Conservation (phyloP, 2,113 vertebrate species). For the Megaptera novaeangliae region DNA sequence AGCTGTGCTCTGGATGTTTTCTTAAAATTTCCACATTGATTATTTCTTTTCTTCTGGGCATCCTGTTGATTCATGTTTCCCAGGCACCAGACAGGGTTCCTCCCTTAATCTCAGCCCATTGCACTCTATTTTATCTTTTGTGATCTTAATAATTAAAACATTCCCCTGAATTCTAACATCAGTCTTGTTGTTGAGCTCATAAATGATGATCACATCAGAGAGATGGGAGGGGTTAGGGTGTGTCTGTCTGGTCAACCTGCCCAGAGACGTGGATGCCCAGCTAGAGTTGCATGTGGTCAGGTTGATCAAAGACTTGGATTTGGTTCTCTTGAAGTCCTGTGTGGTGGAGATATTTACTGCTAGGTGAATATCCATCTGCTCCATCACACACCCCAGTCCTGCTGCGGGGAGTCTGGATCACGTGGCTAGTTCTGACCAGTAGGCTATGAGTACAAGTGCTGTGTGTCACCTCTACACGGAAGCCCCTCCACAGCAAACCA, state of each 20-base stretch:
- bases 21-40: not conserved
- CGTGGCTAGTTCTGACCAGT: not conserved
- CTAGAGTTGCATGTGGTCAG: not conserved
- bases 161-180: not conserved
- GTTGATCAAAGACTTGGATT: not conserved
- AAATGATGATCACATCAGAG: not conserved
- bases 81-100: not conserved
- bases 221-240: not conserved
- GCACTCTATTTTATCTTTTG: not conserved
- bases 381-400: not conserved
- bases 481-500: not conserved
- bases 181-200: not conserved
- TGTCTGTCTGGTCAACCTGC: not conserved
- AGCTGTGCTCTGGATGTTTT: not conserved
- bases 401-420: not conserved
- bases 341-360: not conserved
- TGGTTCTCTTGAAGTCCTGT: not conserved
- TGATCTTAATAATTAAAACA: not conserved
- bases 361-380: not conserved
- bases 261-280: not conserved
- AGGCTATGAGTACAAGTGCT: not conserved
- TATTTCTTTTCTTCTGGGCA: not conserved
- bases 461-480: not conserved
- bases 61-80: not conserved
- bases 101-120: not conserved